Evolutionary conservation across 1,140 invertebrate species (phyloP), one percentile per base, ranked within the genome.

Genomic region (Drosophila seguyi): DNA sequence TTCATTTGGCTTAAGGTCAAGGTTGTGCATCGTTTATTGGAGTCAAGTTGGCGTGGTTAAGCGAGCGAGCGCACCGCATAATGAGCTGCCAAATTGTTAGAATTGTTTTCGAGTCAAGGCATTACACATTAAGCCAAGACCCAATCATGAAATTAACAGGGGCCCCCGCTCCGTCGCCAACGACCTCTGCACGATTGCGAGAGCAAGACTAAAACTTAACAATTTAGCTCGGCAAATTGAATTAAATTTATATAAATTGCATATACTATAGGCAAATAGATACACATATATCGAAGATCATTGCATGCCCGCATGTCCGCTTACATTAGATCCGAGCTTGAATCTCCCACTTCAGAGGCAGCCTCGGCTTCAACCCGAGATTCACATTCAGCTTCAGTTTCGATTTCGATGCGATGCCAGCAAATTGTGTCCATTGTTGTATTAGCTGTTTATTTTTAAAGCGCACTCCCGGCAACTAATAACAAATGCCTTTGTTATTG

Each of bases 181-280:
- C 81, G 76, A 85, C 72, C 78, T 81, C 82, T 84, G 81, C 84
- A 88, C 84, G 84, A 88, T 38, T 84, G 69, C 75, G 69, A 59
- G 62, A 66, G 62, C 41, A 57, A 56, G 50, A 38, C 31, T 39
- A 41, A 62, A 75, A 38, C 75, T 75, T 75, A 77, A 85, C 81
- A 81, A 85, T 85, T 86, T 85, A 81, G 81, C 82, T 61, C 74
- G 79, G 77, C 85, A 87, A 90, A 88, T 88, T 88, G 85, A 88
- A 88, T 88, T 88, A 88, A 90, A 88, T 88, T 84, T 88, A 88
- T 88, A 88, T 88, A 84, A 88, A 88, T 88, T 88, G 85, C 80
- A 84, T 72, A 76, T 78, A 78, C 75, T 76, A 76, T 60, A 61
- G 47, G 59, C 68, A 58, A 79, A 66, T 77, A 56, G 55, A 45